Percentiles rank a stretch among this genome's conserved stretches.
These are phyloP conservation scores for Micrastur ruficollis DNA, from an alignment of 2,797 vertebrate species.

Conservation along the genomic window DNA sequence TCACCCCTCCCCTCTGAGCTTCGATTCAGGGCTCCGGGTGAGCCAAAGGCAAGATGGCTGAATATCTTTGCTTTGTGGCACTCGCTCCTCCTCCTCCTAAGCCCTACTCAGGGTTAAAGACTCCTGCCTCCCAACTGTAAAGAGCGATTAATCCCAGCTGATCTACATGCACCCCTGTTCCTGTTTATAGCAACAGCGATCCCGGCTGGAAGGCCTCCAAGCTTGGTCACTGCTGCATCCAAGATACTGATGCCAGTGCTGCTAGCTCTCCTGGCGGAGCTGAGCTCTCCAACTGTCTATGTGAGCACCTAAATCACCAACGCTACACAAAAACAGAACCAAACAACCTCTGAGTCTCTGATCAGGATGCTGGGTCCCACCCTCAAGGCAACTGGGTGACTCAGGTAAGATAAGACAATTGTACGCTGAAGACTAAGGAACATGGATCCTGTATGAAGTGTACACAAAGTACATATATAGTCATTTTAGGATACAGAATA, in stretches of 20 bases:
- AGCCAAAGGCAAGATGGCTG: neutral
- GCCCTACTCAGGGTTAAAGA: neutral
- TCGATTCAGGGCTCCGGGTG: neutral
- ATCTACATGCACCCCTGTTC: neutral
- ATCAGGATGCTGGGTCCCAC: neutral
- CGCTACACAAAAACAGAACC: neutral
- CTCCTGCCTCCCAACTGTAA: neutral
- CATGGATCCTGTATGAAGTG: neutral
- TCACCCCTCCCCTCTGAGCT: neutral
- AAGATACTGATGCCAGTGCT: neutral
- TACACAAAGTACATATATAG: neutral
- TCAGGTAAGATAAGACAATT: neutral
- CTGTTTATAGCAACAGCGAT: neutral
- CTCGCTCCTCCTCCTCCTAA: neutral
- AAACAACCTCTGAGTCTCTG: neutral
- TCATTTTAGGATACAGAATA: neutral
- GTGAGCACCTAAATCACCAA: neutral
- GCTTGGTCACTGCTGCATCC: neutral
- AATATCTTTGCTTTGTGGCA: neutral
- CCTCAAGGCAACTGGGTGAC: neutral
- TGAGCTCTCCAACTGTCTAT: neutral
- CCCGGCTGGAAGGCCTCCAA: neutral
- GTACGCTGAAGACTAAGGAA: neutral
- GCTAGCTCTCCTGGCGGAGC: neutral
- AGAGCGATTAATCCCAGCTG: neutral